phyloP scores from a whole-genome alignment of 2,888 invertebrate genomes.

The Mimas tiliae region DNA sequence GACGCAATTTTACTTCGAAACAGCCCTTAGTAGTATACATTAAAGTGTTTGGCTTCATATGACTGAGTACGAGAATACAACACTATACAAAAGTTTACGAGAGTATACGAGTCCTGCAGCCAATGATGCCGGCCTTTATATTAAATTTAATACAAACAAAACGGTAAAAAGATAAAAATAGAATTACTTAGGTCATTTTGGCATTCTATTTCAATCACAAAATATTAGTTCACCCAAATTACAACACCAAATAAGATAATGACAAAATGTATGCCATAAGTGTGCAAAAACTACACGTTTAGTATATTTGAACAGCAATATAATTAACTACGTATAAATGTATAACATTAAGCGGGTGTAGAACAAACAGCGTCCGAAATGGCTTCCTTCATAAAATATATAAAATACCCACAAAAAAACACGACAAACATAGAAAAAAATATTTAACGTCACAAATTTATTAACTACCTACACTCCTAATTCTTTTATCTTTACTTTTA shows the following conservation, averaged over 20 bases:
- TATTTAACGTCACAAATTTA: conserved; percentile 51
- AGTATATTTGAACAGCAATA: conserved; percentile 32
- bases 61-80: not conserved
- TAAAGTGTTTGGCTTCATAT: too few relatives aligned
- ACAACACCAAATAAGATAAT: conserved; percentile 33
- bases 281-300: conserved; percentile 25
- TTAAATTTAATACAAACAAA: conserved; percentile 33
- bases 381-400: conserved; percentile 42
- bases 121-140: not conserved
- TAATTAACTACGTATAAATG: conserved; percentile 30
- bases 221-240: conserved; percentile 39
- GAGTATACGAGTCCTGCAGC: not conserved
- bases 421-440: conserved; percentile 31
- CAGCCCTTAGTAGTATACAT: too few relatives aligned
- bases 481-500: conserved; percentile 53
- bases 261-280: not conserved
- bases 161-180: conserved; percentile 37
- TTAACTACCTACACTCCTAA: conserved; percentile 71
- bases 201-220: conserved; percentile 38
- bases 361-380: conserved; percentile 37
- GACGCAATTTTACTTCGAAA: too few relatives aligned
- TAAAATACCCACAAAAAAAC: conserved; percentile 18
- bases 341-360: conserved; percentile 38
- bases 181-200: conserved; percentile 46
- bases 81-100: not conserved